Conservation (phyloP, 1,140 invertebrate genomes). For the Laupala kohalensis region DNA sequence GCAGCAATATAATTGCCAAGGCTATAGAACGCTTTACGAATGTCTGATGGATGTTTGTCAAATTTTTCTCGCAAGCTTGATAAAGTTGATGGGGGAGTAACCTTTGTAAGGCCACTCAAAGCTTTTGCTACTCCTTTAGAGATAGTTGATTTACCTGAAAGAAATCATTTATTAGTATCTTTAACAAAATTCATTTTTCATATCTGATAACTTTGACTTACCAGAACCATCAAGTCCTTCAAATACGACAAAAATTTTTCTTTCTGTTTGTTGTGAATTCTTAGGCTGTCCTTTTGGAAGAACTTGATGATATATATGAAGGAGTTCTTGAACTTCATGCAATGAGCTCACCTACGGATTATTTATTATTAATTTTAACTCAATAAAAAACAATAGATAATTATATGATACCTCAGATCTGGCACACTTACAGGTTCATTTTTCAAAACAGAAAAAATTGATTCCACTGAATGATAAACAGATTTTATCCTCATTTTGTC, state of each 20-base stretch:
- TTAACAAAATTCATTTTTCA: neutral
- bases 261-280: neutral
- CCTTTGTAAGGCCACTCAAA: neutral
- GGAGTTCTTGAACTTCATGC: neutral
- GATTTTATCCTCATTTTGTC: neutral
- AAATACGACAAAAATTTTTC: constrained; percentile 10
- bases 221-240: constrained; percentile 7
- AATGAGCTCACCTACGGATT: neutral
- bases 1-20: constrained; percentile 14
- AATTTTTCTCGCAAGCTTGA: constrained; percentile 1
- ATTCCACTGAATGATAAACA: constrained; percentile 9
- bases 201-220: constrained; percentile 1
- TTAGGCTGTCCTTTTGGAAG: neutral
- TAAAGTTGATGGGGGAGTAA: neutral
- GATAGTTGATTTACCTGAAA: constrained; percentile 10
- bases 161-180: neutral
- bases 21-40: constrained; percentile 12
- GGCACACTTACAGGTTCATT: constrained; percentile 1
- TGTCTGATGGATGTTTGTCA: neutral
- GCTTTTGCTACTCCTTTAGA: constrained; percentile 7
- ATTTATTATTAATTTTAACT: too few relatives aligned
- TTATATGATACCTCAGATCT: neutral
- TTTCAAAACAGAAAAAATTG: constrained; percentile 3
- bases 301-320: neutral
- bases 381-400: too few relatives aligned